Evolutionary conservation across 2,888 invertebrate genomes (phyloP).

Genomic region (Anthophora plumipes): DNA sequence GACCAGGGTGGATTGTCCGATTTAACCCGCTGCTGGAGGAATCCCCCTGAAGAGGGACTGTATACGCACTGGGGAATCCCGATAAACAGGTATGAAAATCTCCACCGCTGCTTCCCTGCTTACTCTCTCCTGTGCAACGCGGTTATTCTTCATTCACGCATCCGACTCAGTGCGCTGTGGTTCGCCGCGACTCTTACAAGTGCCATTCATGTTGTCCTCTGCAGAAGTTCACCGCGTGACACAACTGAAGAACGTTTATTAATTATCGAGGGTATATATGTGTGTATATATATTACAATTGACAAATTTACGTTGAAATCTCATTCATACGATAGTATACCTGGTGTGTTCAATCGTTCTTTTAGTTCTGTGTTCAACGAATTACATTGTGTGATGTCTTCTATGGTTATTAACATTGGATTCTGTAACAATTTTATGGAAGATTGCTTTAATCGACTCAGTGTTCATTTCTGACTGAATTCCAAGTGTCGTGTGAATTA

Average conservation of each 20-base stretch:
- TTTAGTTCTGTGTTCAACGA: not conserved
- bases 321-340: not conserved
- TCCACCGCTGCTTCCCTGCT: slow-evolving; percentile 30
- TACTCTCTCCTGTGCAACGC: slow-evolving; percentile 38
- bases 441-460: too few species aligned
- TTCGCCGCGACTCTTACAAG: slow-evolving; percentile 42
- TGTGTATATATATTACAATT: not conserved
- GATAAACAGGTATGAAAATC: slow-evolving; percentile 60
- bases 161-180: slow-evolving; percentile 41
- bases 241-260: slow-evolving; percentile 1
- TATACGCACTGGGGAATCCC: slow-evolving; percentile 47
- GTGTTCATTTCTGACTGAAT: too few species aligned
- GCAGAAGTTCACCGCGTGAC: not conserved
- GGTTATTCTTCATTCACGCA: slow-evolving; percentile 56
- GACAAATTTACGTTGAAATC: not conserved
- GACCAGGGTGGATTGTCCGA: slow-evolving; percentile 38
- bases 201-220: slow-evolving; percentile 22
- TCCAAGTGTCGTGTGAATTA: too few species aligned
- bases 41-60: slow-evolving; percentile 43
- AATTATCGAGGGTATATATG: not conserved
- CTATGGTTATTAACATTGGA: too few species aligned
- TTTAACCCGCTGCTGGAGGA: slow-evolving; percentile 16
- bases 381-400: not conserved
- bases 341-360: not conserved
- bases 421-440: not conserved